Base-by-base conservation (phyloP, 2,888 invertebrate genomes). In the Alloscopus bannaensis region DNA sequence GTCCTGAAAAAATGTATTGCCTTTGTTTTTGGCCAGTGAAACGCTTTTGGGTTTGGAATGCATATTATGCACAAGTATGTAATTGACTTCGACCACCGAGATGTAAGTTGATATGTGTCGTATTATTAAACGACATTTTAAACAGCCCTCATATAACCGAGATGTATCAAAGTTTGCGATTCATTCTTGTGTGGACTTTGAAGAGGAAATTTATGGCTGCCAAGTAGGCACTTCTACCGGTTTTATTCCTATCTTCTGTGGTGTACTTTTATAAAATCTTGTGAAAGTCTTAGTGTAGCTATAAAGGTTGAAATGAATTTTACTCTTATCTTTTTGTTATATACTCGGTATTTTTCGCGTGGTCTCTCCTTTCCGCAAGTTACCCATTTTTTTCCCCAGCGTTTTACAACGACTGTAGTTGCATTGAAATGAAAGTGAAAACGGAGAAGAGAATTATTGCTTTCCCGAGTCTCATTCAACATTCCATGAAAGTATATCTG, bases 151-250 rank as follows among this genome's bases (percentile, higher is more conserved):
- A n/a, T n/a, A n/a, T n/a, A n/a, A n/a, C 13, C 13, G 40, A 40
- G 50, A 24, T 50, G 20, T 6, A 16, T 20, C 20, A 55, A 55
- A 6, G 52, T 52, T 55, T 55, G 55, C 16, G n/a, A 28, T n/a
- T n/a, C n/a, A n/a, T n/a, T n/a, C n/a, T 36, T 13, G 28, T 40
- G 59, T 57, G 31, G 73, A 66, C 68, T 76, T 76, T 52, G 20
- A 50, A 16, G 1, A 24, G 66, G 42, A 66, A 68, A 76, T 76
- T 76, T 76, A 76, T 76, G 18, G 50, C 68, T 60, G 60, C 42
- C 47, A 66, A 36, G 36, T 60, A 59, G 75, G 50, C 68, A 73
- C 59, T 66, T 66, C 55, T 73, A 47, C 66, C 59, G 20, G 57
- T 47, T 16, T 57, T 66, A 55, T 45, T 31, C 36, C 13, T 36